phyloP scores from a whole-genome alignment of 1,140 invertebrate genomes.

The Drosophila seguyi region DNA sequence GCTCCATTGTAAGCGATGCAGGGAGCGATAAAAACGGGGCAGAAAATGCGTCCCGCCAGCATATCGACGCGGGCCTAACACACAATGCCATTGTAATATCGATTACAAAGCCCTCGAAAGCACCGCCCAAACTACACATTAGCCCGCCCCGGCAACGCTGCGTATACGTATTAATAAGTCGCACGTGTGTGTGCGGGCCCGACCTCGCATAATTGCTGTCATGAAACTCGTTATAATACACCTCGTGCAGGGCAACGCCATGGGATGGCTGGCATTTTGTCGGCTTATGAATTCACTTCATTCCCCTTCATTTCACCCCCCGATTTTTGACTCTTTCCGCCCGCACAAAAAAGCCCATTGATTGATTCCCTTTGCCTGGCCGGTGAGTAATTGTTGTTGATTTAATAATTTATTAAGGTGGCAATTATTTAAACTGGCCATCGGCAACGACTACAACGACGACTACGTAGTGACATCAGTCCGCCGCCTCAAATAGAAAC shows the following conservation, averaged over 20 bases:
- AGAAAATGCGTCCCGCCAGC: slow-evolving; percentile 23
- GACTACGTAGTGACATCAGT: slow-evolving; percentile 68
- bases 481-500: slow-evolving; percentile 31
- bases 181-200: slow-evolving; percentile 7
- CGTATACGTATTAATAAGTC: slow-evolving; percentile 59
- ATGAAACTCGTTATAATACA: slow-evolving; percentile 76
- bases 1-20: slow-evolving; percentile 54
- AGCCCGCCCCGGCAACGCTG: slow-evolving; percentile 35
- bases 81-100: slow-evolving; percentile 81
- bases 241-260: slow-evolving; percentile 13
- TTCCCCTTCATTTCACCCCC: slow-evolving; percentile 26
- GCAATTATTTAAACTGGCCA: slow-evolving; percentile 73
- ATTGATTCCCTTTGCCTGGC: slow-evolving; percentile 67
- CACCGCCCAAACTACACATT: slow-evolving; percentile 35
- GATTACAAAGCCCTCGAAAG: slow-evolving; percentile 75
- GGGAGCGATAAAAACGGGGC: slow-evolving; percentile 50
- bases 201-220: slow-evolving; percentile 71
- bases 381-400: slow-evolving; percentile 79
- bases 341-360: slow-evolving; percentile 42
- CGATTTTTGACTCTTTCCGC: slow-evolving; percentile 25
- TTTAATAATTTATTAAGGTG: slow-evolving; percentile 77
- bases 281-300: slow-evolving; percentile 34
- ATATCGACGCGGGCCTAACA: slow-evolving; percentile 53
- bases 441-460: not conserved
- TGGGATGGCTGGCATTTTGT: slow-evolving; percentile 32